Base-by-base conservation (phyloP, 2,797 vertebrate species). In the Oreochromis mossambicus region DNA sequence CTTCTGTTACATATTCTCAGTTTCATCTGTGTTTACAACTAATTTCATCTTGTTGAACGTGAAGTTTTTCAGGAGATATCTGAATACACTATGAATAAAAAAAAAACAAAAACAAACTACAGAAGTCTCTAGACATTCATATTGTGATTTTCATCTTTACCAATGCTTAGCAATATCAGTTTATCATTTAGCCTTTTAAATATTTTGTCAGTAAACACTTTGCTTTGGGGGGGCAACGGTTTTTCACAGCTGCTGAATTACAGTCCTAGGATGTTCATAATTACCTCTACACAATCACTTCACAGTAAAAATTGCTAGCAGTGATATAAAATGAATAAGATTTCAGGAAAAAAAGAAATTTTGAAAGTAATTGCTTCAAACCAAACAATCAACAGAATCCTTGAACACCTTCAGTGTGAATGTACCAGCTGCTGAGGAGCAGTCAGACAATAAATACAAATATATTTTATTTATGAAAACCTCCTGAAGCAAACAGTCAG, bases 391-490 rank as follows among this genome's bases (percentile, higher is more conserved):
- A 80, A 56, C 82, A 32, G 68, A 32, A 50, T 75, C 68, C 15
- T 50, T 75, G 68, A 75, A 26, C 15, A n/a, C 15, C 68, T 75
- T 50, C 68, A 50, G 68, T 32, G 12, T 32, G 84, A 77, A 79
- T 66, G 70, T 80, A 55, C 4, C 58, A 75, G 88, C 85, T 83
- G 80, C 85, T 63, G 90, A 76, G 78, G 58, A 83, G 85, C 91
- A 88, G 68, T 90, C 87, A 89, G 55, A 91, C 85, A 87, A 83
- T 85, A 86, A 89, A 90, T 81, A 86, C 78, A 87, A 79, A 86
- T 50, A 89, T 86, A 68, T 88, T 84, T 86, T 90, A 91, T 92
- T 90, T 13, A 91, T 90, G 87, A 88, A 87, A 91, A 86, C 10
- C 83, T 91, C 83, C 86, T 75, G 84, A 87, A 90, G 90, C 87